A percentile compares a stretch with the other conserved stretches of the same genome.
Conservation (phyloP, 2,888 invertebrate species). For the Prosopocoilus inquinatus region DNA sequence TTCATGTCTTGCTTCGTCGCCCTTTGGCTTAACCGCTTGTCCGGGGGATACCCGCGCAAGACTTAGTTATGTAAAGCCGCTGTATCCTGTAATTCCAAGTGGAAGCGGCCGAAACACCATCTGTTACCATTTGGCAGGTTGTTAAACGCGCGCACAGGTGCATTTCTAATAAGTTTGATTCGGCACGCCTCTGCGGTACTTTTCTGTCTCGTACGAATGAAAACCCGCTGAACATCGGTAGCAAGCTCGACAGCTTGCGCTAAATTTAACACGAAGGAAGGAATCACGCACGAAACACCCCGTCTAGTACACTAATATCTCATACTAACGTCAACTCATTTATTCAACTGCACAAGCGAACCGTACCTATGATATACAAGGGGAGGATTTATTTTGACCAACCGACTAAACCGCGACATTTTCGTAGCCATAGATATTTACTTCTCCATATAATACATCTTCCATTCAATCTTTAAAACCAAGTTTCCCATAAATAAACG, state of each 20-base stretch:
- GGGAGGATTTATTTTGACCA: not conserved
- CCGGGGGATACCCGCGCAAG: not conserved
- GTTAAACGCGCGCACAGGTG: constrained; percentile 32
- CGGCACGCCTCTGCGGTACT: constrained; percentile 19
- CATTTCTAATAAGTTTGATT: constrained; percentile 21
- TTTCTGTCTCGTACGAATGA: not conserved
- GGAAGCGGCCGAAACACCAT: constrained; percentile 16
- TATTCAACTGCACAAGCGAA: constrained; percentile 1
- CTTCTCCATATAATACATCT: too few relatives aligned
- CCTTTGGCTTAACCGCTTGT: too few relatives aligned
- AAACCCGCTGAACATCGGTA: constrained; percentile 8
- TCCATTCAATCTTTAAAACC: too few relatives aligned
- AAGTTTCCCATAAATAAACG: too few relatives aligned
- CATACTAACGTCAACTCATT: constrained; percentile 3
- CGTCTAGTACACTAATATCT: constrained; percentile 1
- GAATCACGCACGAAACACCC: constrained; percentile 18
- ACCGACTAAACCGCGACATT: too few relatives aligned
- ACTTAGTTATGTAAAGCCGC: constrained; percentile 14
- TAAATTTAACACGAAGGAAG: constrained; percentile 21
- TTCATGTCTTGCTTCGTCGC: constrained; percentile 25
- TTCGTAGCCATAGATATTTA: too few relatives aligned
- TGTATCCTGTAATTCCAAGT: constrained; percentile 6
- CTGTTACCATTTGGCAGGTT: constrained; percentile 29
- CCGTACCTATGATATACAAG: not conserved
- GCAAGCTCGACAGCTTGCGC: constrained; percentile 7